phyloP scores from a whole-genome alignment of 1,140 invertebrate species.

The Drosophila pseudoobscura region DNA sequence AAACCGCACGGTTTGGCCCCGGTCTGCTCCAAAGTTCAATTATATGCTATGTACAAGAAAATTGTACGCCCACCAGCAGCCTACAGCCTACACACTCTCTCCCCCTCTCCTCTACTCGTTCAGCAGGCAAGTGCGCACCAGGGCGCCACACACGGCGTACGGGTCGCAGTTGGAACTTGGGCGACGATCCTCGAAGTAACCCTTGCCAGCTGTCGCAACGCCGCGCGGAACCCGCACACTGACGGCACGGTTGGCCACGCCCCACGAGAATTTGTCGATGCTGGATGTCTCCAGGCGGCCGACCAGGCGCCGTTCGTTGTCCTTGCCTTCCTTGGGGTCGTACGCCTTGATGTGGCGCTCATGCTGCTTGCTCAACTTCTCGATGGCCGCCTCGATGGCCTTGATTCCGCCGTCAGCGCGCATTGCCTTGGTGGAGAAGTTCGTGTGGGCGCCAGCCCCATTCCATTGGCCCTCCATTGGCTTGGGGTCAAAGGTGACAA shows the following conservation, averaged over 20 bases:
- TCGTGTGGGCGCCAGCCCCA: slow-evolving; percentile 91
- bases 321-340: slow-evolving; percentile 93
- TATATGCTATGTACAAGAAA: slow-evolving; percentile 47
- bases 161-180: slow-evolving; percentile 96
- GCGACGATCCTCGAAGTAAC: slow-evolving; percentile 94
- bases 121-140: slow-evolving; percentile 89
- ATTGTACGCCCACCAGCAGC: slow-evolving; percentile 18
- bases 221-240: slow-evolving; percentile 90
- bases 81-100: too few relatives aligned
- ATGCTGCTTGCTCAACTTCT: slow-evolving; percentile 91
- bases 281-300: slow-evolving; percentile 92
- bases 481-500: slow-evolving; percentile 93
- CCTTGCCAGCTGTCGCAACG: slow-evolving; percentile 90
- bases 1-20: too few relatives aligned
- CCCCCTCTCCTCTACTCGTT: slow-evolving; percentile 74
- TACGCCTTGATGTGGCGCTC: slow-evolving; percentile 94
- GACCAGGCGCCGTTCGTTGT: slow-evolving; percentile 92
- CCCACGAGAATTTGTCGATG: slow-evolving; percentile 92
- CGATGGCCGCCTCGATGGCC: slow-evolving; percentile 90
- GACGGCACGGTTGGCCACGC: slow-evolving; percentile 88
- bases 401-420: slow-evolving; percentile 89
- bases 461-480: slow-evolving; percentile 95
- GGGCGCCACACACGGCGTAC: slow-evolving; percentile 88
- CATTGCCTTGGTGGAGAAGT: slow-evolving; percentile 95
- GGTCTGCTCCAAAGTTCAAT: slow-evolving; percentile 18